Base-by-base conservation (phyloP, 2,797 vertebrate genomes). In the Apogon talboti region DNA sequence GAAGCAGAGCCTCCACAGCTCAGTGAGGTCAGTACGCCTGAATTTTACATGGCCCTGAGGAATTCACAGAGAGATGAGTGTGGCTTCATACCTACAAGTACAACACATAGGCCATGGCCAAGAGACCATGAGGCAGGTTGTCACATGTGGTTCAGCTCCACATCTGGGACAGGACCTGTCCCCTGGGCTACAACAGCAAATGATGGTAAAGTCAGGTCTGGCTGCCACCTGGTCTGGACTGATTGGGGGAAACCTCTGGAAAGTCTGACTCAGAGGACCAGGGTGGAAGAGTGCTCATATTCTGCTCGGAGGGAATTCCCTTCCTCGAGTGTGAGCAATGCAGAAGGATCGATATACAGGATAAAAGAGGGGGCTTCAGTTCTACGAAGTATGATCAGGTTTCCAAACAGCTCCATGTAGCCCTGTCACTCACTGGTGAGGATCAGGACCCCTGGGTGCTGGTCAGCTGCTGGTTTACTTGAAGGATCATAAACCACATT, bases 11-110 rank as follows among this genome's bases (percentile, higher is more conserved):
- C n/a, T 59, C 11, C 3, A 35, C 48, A 71, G 70, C 45, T 38
- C 43, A 35, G 37, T 55, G 55, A 84, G 51, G 66, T 82, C 73
- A 73, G 67, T 7, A 18, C 41, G 48, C 42, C 57, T 72, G 66
- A 84, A 85, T 81, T 60, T 86, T 54, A 82, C 84, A 83, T 59
- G 21, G 40, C 47, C 52, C 41, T 80, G 86, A 79, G 78, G 74
- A 84, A 88, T 86, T 85, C 59, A 73, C 71, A 64, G 41, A 37
- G 63, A 58, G 64, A 21, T 0, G 21, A 43, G 52, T 3, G 11
- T 18, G 16, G 42, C 48, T 41, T 62, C 24, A 52, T 48, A 66
- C 41, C 40, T 35, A 33, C 73, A 73, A 62, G 73, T 57, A 64
- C n/a, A 21, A 72, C 50, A 74, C 56, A 44, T 56, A 66, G 46